Conservation (phyloP, 92 coral and sea anemone species). For the Galaxea fascicularis region DNA sequence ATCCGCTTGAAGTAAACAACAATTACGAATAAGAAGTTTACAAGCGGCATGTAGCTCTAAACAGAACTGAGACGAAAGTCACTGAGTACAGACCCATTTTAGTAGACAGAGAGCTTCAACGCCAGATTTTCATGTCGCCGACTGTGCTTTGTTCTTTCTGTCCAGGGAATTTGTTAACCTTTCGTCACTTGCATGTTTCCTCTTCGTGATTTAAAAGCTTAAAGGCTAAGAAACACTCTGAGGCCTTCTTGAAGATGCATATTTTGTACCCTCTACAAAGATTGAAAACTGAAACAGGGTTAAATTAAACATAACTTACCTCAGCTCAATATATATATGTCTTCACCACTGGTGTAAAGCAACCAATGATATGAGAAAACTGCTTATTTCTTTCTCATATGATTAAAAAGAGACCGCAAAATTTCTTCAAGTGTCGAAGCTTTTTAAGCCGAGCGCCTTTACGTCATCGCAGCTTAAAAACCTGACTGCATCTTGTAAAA, state of each 20-base stretch:
- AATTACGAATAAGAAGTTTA: background rate
- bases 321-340: background rate
- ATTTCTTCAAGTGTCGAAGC: background rate
- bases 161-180: background rate
- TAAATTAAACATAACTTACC: conserved; percentile 21
- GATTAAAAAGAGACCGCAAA: conserved; percentile 31
- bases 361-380: conserved; percentile 10
- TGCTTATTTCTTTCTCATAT: conserved; percentile 7
- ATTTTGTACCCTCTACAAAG: background rate
- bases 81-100: conserved; percentile 8
- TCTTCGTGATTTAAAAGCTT: background rate
- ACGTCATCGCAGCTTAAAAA: conserved; percentile 8
- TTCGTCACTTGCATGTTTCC: background rate
- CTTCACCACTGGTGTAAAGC: background rate
- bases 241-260: background rate
- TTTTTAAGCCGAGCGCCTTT: background rate
- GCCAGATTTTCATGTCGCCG: background rate
- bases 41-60: background rate
- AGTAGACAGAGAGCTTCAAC: background rate
- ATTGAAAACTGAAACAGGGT: background rate
- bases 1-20: background rate
- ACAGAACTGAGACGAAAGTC: too few species aligned
- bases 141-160: too few species aligned
- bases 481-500: background rate
- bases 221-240: background rate